Base-by-base conservation (phyloP, 2,797 vertebrate genomes). In the Crossoptilon crossoptilon region DNA sequence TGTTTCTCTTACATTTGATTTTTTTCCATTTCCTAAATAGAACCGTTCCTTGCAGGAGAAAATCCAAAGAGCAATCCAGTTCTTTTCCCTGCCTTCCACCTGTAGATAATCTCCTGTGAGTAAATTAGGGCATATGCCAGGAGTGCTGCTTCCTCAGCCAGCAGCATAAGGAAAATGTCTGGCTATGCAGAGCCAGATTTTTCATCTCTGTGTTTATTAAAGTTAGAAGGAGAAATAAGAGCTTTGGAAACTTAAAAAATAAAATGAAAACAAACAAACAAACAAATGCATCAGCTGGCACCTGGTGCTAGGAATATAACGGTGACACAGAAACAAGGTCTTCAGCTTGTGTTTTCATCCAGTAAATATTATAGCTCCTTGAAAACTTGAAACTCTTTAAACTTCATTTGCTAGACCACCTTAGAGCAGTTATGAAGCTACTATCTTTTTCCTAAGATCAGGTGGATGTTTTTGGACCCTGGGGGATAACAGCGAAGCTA, bases 201-300 rank as follows among this genome's bases (percentile, higher is more conserved):
- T 86, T 62, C 66, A 82, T 29, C 16, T 86, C 27, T 68, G 37
- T 78, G 58, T 86, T 91, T 95, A 74, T 87, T 89, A 60, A 73
- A 82, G 31, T 69, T 85, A 11, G 73, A 87, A 92, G 79, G n/a
- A 94, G 70, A 95, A 91, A 49, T 62, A 92, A 69, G 19, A 80
- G 24, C 51, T 93, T 56, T 88, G 71, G 46, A 85, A 87, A 87
- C 26, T 62, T 72, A 26, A 31, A 14, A 27, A 53, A 35, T 33
- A 48, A 12, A 8, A 55, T n/a, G n/a, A 16, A 11, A 10, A 71
- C 39, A 41, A 14, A 14, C 11, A 69, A 67, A 43, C 46, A 39
- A 4, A 51, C 29, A 31, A 43, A 39, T 23, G 6, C 23, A 69
- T 93, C 58, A 69, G 11, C 37, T 93, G 77, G 66, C 37, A 59